Conservation (phyloP, 2,113 vertebrate genomes). For the Psammodynastes pulverulentus region DNA sequence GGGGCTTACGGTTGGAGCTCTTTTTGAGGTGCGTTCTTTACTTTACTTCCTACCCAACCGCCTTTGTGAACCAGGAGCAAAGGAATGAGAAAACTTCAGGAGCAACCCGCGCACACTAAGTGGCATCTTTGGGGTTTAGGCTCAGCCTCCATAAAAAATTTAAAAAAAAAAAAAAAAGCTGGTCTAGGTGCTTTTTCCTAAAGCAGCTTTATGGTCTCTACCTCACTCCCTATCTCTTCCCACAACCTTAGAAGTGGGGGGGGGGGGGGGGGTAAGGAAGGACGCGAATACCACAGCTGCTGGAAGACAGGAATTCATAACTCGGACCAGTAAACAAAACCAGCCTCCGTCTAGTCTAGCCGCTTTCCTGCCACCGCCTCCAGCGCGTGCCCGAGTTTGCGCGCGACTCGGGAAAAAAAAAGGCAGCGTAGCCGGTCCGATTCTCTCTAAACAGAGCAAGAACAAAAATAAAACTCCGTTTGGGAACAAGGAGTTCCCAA, state of each 20-base stretch:
- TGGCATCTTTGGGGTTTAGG: neutral
- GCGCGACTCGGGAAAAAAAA: neutral
- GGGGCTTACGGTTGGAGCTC: neutral
- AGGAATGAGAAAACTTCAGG: neutral
- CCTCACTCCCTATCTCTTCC: neutral
- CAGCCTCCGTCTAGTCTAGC: neutral
- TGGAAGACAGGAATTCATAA: neutral
- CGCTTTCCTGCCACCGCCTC: neutral
- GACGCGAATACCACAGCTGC: neutral
- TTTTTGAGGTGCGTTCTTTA: neutral
- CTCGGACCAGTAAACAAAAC: neutral
- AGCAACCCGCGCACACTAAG: neutral
- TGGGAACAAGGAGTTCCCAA: conserved; percentile 17
- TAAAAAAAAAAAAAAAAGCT: neutral
- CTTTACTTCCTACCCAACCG: neutral
- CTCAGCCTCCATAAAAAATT: neutral
- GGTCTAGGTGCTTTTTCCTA: neutral
- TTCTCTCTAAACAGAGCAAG: neutral
- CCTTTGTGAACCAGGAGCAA: neutral
- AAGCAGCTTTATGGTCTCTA: neutral
- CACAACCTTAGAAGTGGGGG: neutral
- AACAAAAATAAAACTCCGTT: conserved; percentile 17
- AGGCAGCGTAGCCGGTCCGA: neutral
- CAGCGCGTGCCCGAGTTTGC: neutral
- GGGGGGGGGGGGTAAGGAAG: accelerated